Evolutionary conservation across 1,140 invertebrate genomes (phyloP), one percentile per base, ranked within the genome.

Genomic region (Drosophila orena): DNA sequence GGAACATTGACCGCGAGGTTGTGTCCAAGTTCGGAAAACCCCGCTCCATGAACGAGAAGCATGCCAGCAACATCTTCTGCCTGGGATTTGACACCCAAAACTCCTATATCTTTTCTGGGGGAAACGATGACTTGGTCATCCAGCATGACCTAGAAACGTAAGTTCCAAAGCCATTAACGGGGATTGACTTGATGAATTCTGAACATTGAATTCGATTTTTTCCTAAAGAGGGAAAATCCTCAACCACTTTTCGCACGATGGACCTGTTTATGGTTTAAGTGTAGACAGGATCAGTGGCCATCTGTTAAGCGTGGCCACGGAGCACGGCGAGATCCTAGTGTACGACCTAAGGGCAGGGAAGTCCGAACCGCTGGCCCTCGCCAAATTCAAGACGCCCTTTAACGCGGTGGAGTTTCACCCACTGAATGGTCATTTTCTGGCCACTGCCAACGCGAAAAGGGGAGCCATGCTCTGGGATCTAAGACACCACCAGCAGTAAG

Each of bases 31-130:
- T 93, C 42, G 94, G 94, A 12, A 34, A 94, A 22, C 96, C 97
- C 1, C 92, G 93, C 14, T 91, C 93, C 1, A 98, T 98, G 97
- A 95, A 95, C 90, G 95, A 95, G 12, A 94, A 97, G 75, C 98
- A 99, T 91, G 94, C 95, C 61, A 98, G 97, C 85, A 99, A 99
- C 92, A 98, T 99, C 70, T 99, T 99, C 92, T 98, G 97, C 89
- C 93, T 99, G 10, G 96, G 95, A 27, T 97, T 98, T 81, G 96
- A 98, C 78, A 95, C 93, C 71, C 93, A 94, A 42, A 97, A 97
- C 89, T 94, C 94, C 24, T 96, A 95, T 91, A 95, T 98, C 77
- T 97, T 97, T 92, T 99, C 98, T 35, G 98, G 97, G 61, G 98
- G 97, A 52, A 98, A 98, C 93, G 98, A 99, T 94, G 97, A 98